Conservation (phyloP, 23 tunicate species). For the Phallusia fumigata region DNA sequence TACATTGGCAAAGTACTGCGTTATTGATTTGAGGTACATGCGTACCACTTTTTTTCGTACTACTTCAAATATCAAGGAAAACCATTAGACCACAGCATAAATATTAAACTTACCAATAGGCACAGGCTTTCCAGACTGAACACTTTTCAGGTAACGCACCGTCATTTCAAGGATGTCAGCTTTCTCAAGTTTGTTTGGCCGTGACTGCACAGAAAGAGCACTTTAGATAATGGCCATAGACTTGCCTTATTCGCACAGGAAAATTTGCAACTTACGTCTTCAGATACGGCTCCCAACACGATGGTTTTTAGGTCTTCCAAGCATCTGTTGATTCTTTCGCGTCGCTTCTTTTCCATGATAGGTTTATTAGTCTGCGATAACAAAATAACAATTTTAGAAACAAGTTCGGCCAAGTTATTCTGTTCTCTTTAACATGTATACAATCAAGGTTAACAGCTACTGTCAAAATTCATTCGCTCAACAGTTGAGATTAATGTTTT, state of each 20-base stretch:
- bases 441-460: too few species aligned
- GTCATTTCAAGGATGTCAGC: conserved; percentile 94
- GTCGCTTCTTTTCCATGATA: conserved; percentile 88
- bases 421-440: too few species aligned
- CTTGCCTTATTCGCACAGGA: background rate
- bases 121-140: conserved; percentile 27
- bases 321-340: conserved; percentile 85
- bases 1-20: too few species aligned
- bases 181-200: conserved; percentile 89
- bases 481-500: background rate
- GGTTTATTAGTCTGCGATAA: conserved; percentile 74
- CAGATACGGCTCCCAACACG: conserved; percentile 52
- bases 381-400: too few species aligned
- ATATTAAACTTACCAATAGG: background rate
- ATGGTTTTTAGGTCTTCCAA: conserved; percentile 75
- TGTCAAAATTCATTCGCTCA: too few species aligned
- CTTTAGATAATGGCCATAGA: background rate
- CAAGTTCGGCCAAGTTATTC: too few species aligned
- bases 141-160: conserved; percentile 57
- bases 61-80: too few species aligned
- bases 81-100: background rate
- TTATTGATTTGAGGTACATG: too few species aligned
- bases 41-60: too few species aligned
- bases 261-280: conserved; percentile 37
- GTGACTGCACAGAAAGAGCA: conserved; percentile 23